Percentiles rank a stretch among this genome's conserved stretches.
Conservation (phyloP, 2,888 invertebrate species). For the Amphiduros pacificus region DNA sequence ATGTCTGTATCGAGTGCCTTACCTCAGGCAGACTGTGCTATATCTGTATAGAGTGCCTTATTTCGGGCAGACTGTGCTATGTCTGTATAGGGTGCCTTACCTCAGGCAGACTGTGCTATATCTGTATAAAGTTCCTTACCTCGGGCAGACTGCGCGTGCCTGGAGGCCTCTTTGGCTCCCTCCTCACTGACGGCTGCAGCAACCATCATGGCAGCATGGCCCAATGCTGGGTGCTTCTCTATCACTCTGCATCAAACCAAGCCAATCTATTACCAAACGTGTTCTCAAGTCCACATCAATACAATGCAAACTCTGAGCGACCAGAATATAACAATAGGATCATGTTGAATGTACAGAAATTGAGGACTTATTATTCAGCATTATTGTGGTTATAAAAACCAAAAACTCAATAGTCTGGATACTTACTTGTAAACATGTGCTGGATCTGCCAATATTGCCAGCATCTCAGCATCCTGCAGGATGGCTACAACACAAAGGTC, state of each 20-base stretch:
- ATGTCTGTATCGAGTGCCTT: too few relatives aligned
- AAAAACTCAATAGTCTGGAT: too few relatives aligned
- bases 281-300: too few relatives aligned
- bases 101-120: neutral
- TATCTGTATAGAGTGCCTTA: too few relatives aligned
- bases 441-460: constrained; percentile 72
- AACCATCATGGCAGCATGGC: constrained; percentile 71
- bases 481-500: constrained; percentile 64
- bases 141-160: constrained; percentile 1
- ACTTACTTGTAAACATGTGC: constrained; percentile 67
- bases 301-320: too few relatives aligned
- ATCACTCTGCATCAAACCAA: constrained; percentile 68
- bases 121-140: neutral
- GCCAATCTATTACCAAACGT: too few relatives aligned
- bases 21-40: too few relatives aligned
- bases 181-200: constrained; percentile 65
- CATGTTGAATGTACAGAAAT: too few relatives aligned
- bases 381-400: too few relatives aligned
- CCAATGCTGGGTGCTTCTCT: constrained; percentile 71
- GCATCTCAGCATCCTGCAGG: constrained; percentile 76
- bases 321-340: too few relatives aligned
- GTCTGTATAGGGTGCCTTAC: neutral
- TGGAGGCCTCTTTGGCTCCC: constrained; percentile 27
- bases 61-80: too few relatives aligned
- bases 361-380: too few relatives aligned